Conservation (phyloP, 2,113 vertebrate species). For the Indri indri region DNA sequence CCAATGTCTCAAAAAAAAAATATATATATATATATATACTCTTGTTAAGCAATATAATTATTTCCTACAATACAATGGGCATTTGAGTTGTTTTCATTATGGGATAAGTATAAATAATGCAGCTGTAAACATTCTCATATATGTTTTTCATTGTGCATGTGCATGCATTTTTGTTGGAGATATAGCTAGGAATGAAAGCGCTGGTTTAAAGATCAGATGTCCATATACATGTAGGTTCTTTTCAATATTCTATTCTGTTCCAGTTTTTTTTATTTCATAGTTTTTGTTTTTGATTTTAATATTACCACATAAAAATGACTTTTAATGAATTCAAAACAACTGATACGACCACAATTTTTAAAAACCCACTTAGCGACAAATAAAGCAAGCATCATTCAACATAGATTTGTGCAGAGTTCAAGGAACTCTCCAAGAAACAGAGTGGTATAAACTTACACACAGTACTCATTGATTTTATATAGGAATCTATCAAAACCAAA, state of each 20-base stretch:
- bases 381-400: neutral
- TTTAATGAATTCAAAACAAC: neutral
- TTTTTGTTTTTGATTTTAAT: neutral
- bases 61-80: neutral
- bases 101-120: neutral
- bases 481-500: neutral
- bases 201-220: neutral
- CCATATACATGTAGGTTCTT: neutral
- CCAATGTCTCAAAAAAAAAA: too few species aligned
- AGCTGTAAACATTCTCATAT: neutral
- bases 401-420: neutral
- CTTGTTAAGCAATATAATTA: neutral
- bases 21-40: too few species aligned
- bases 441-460: neutral
- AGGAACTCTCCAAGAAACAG: neutral
- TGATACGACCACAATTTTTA: neutral
- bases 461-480: neutral
- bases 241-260: neutral
- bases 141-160: neutral
- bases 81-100: neutral
- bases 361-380: neutral
- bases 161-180: neutral
- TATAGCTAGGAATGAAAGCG: neutral
- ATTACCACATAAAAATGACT: neutral
- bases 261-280: neutral